Conservation (phyloP, 1,140 invertebrate genomes). For the Tetragnatha versicolor region DNA sequence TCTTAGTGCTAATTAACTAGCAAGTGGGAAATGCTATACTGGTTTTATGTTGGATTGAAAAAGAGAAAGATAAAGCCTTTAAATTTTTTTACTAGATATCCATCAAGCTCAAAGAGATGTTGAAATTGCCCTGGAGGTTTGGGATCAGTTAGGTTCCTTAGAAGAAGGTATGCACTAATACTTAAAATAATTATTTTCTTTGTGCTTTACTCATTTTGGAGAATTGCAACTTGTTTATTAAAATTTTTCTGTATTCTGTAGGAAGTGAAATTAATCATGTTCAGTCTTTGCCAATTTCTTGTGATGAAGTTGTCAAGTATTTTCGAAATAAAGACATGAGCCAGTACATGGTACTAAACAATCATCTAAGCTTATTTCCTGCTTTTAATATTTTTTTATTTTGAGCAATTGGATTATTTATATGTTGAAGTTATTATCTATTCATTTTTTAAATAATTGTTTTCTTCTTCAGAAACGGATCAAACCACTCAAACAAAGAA, state of each 20-base stretch:
- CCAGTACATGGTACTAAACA: slow-evolving; percentile 34
- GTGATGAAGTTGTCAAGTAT: slow-evolving; percentile 38
- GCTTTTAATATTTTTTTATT: background rate
- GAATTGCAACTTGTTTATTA: background rate
- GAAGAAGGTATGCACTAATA: background rate
- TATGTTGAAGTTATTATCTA: background rate
- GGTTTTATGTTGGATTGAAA: background rate
- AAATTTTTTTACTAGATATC: slow-evolving; percentile 29
- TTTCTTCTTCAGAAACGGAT: slow-evolving; percentile 34
- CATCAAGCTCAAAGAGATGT: slow-evolving; percentile 39
- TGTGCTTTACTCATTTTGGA: background rate
- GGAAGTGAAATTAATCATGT: background rate
- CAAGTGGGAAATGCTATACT: background rate
- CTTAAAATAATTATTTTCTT: background rate
- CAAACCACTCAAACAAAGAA: slow-evolving; percentile 47
- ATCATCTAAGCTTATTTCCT: too few species aligned
- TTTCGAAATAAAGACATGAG: slow-evolving; percentile 33
- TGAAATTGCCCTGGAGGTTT: slow-evolving; percentile 31
- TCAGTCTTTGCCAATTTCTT: slow-evolving; percentile 5
- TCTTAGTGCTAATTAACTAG: background rate
- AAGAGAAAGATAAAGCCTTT: background rate
- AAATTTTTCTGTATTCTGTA: background rate
- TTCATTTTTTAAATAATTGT: background rate
- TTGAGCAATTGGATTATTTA: background rate
- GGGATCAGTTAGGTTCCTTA: slow-evolving; percentile 20